Evolutionary conservation across 2,113 vertebrate genomes (phyloP).

Genomic region (Eonycteris spelaea): DNA sequence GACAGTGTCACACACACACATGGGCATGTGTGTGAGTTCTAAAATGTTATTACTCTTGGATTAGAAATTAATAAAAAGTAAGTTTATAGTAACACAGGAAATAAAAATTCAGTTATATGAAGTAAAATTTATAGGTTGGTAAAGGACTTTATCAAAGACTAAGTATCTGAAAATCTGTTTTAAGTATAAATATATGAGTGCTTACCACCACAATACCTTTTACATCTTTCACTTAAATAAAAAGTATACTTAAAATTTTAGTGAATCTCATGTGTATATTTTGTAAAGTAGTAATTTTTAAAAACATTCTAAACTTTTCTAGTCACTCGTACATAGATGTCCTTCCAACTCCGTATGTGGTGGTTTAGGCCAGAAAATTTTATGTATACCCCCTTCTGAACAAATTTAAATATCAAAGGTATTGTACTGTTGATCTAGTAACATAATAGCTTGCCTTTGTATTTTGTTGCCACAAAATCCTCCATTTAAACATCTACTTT

Average conservation of each 20-base stretch:
- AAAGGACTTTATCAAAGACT: not conserved
- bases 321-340: slow-evolving; percentile 63
- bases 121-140: slow-evolving; percentile 21
- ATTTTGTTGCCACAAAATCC: slow-evolving; percentile 63
- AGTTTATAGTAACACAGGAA: slow-evolving; percentile 46
- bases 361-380: slow-evolving; percentile 64
- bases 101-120: slow-evolving; percentile 43
- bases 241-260: slow-evolving; percentile 76
- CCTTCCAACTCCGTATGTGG: slow-evolving; percentile 59
- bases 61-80: slow-evolving; percentile 52
- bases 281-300: slow-evolving; percentile 67
- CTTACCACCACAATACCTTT: not conserved
- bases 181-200: not conserved
- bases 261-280: slow-evolving; percentile 37
- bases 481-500: slow-evolving; percentile 45
- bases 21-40: not conserved
- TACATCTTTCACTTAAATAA: slow-evolving; percentile 64
- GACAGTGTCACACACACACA: not conserved
- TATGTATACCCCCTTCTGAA: slow-evolving; percentile 61
- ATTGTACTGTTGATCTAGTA: slow-evolving; percentile 66
- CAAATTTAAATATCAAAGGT: slow-evolving; percentile 73
- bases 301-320: slow-evolving; percentile 71
- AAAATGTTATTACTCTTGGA: slow-evolving; percentile 66
- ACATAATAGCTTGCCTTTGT: slow-evolving; percentile 53
- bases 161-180: slow-evolving; percentile 26